phyloP scores from a whole-genome alignment of 2,113 vertebrate species.

The Tamias sibiricus region DNA sequence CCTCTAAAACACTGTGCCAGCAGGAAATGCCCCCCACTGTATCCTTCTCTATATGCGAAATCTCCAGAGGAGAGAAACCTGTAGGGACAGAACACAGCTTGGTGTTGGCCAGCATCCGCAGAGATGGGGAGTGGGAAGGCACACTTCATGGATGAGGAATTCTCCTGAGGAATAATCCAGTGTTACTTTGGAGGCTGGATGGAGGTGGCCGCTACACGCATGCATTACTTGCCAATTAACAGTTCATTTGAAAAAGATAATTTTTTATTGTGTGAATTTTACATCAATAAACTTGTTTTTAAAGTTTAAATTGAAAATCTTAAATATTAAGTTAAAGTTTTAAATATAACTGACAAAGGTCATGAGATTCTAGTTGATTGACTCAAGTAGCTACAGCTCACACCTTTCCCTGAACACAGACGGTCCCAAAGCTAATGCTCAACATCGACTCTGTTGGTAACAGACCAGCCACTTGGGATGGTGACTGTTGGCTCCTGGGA shows the following conservation, averaged over 20 bases:
- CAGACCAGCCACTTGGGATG: neutral
- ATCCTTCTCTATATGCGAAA: neutral
- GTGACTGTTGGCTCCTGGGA: too few species aligned
- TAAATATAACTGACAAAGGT: neutral
- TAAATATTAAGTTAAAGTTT: neutral
- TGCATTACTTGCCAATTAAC: too few species aligned
- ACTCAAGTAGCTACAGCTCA: neutral
- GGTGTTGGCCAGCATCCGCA: fast-evolving
- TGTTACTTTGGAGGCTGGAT: neutral
- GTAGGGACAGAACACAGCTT: neutral
- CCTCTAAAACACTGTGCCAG: neutral
- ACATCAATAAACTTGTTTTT: neutral
- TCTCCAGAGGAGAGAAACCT: neutral
- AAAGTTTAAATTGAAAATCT: neutral
- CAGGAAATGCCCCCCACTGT: neutral
- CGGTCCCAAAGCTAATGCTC: neutral
- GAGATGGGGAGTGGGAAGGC: neutral
- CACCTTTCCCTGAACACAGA: neutral
- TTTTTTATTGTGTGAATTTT: neutral
- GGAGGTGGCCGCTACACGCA: neutral
- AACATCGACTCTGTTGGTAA: neutral
- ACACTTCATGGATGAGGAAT: neutral
- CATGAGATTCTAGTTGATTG: neutral
- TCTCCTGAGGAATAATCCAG: neutral
- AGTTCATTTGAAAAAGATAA: neutral